Conservation (phyloP, 2,797 vertebrate genomes). For the Fistularia tabacaria region DNA sequence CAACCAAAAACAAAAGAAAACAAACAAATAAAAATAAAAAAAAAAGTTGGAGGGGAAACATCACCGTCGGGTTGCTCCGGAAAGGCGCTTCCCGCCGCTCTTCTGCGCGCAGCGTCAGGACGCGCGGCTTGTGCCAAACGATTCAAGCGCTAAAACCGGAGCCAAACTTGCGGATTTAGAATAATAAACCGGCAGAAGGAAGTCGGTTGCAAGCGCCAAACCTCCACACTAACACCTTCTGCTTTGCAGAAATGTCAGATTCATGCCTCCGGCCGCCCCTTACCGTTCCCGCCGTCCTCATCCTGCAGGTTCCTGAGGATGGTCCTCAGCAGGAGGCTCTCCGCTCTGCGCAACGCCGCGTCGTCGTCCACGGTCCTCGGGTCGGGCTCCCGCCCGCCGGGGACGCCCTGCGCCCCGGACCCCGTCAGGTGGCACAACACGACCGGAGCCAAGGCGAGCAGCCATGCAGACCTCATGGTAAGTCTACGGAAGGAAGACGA, state of each 20-base stretch:
- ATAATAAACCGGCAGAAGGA: too few species aligned
- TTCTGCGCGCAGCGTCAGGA: slow-evolving; percentile 28
- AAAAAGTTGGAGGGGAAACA: neutral
- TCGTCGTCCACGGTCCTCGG: slow-evolving; percentile 70
- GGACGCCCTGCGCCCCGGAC: slow-evolving; percentile 67
- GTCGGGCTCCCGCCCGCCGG: slow-evolving; percentile 66
- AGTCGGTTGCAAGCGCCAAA: too few species aligned
- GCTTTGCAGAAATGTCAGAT: neutral
- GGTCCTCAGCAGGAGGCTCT: slow-evolving; percentile 75
- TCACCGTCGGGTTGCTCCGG: neutral
- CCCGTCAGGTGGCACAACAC: slow-evolving; percentile 64
- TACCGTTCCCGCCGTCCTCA: slow-evolving; percentile 69
- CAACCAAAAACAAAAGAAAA: too few species aligned
- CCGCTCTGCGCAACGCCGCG: slow-evolving; percentile 72
- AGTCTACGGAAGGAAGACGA: slow-evolving; percentile 5
- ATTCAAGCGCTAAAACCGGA: too few species aligned
- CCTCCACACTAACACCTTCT: too few species aligned
- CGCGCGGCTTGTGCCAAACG: neutral
- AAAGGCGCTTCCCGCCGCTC: too few species aligned
- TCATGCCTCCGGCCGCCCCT: slow-evolving; percentile 1
- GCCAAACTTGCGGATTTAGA: too few species aligned
- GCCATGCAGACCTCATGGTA: slow-evolving; percentile 76
- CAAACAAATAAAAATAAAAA: neutral
- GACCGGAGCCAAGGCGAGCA: slow-evolving; percentile 75
- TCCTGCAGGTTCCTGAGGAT: slow-evolving; percentile 77